Percentiles rank a stretch among this genome's conserved stretches.
These are phyloP conservation scores for Zosterops lateralis DNA, from an alignment of 2,113 vertebrate species.

Conservation along the genomic window DNA sequence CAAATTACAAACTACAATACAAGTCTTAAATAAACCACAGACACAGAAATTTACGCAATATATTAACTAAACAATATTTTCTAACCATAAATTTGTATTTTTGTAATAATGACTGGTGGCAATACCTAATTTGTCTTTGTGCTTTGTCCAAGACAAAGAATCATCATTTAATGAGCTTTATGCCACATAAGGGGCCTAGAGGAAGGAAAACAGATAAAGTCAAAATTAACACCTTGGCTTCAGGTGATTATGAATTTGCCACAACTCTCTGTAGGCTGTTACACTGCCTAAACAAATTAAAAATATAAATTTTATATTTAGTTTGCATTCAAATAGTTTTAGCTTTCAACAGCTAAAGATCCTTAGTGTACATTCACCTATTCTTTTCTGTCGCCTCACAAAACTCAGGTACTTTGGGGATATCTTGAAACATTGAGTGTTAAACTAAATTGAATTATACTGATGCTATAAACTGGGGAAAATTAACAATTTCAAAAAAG, in stretches of 20 bases:
- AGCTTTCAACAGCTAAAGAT: not conserved
- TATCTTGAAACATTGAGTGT: not conserved
- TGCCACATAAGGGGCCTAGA: accelerated
- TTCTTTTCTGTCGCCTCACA: not conserved
- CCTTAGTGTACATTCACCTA: not conserved
- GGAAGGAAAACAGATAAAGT: not conserved
- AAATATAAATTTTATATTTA: not conserved
- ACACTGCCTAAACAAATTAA: not conserved
- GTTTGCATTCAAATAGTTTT: not conserved
- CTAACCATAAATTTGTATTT: not conserved
- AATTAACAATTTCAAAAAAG: not conserved
- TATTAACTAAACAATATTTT: not conserved
- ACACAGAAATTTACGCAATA: not conserved
- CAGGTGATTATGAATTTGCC: not conserved
- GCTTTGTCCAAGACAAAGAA: not conserved
- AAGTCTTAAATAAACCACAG: not conserved
- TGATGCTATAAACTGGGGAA: not conserved
- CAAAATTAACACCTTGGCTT: not conserved
- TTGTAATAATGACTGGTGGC: not conserved
- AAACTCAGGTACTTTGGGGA: not conserved
- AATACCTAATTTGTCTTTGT: not conserved
- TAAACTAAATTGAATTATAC: not conserved
- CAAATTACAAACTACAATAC: not conserved
- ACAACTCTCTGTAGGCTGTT: not conserved
- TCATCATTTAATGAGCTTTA: not conserved